These are phyloP conservation scores for Napeogenes sylphis DNA, from an alignment of 2,888 invertebrate species.

Conservation along the genomic window DNA sequence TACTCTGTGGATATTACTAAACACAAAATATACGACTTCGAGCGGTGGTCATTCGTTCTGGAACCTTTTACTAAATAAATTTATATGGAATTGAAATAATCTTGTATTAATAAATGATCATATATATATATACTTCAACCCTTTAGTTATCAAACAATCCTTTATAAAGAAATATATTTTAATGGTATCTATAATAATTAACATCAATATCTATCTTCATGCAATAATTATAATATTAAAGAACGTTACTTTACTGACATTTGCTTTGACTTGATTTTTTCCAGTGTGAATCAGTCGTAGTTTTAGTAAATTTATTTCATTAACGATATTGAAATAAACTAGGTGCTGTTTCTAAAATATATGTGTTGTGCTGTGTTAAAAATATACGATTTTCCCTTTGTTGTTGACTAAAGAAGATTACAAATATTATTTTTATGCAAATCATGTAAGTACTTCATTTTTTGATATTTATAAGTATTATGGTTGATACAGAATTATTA, in stretches of 20 bases:
- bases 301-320: constrained; percentile 39
- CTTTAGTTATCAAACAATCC: not conserved
- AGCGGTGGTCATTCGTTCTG: too few species aligned
- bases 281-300: constrained; percentile 59
- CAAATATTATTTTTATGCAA: constrained; percentile 13
- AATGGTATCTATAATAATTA: not conserved
- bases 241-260: constrained; percentile 16
- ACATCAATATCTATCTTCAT: not conserved
- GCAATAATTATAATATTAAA: not conserved
- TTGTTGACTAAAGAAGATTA: constrained; percentile 12
- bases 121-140: too few species aligned
- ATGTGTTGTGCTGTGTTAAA: constrained; percentile 17
- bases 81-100: too few species aligned
- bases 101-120: too few species aligned
- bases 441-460: constrained; percentile 19
- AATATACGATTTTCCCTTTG: constrained; percentile 9
- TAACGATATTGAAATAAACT: constrained; percentile 37
- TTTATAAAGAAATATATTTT: not conserved
- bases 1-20: too few species aligned
- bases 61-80: too few species aligned
- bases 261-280: constrained; percentile 27
- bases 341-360: constrained; percentile 34
- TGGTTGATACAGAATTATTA: constrained; percentile 46
- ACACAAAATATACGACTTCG: too few species aligned
- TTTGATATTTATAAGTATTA: constrained; percentile 36